Conservation (phyloP, 1,140 invertebrate species). For the Lerema accius region DNA sequence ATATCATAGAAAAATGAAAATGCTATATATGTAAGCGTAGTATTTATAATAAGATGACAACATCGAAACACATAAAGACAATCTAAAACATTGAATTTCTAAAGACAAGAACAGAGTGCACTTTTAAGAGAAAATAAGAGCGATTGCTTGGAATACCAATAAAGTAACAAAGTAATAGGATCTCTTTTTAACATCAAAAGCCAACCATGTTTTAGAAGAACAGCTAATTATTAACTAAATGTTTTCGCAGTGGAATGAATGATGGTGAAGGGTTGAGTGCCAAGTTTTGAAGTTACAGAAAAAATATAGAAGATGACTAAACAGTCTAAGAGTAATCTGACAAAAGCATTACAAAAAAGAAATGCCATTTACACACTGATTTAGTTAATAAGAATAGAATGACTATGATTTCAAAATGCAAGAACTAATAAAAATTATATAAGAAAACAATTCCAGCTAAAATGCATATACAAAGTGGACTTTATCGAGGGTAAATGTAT, state of each 20-base stretch:
- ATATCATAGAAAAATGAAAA: too few relatives aligned
- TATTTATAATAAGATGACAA: conserved; percentile 9
- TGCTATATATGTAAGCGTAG: neutral
- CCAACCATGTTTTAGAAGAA: conserved; percentile 21
- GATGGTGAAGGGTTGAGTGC: conserved; percentile 18
- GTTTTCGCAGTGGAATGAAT: conserved; percentile 8
- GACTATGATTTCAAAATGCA: conserved; percentile 45
- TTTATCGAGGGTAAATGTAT: conserved; percentile 66
- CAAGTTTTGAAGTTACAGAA: conserved; percentile 11
- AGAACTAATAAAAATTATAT: conserved; percentile 48
- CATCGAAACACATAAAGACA: neutral
- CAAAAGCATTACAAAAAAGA: conserved; percentile 21
- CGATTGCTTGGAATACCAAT: conserved; percentile 3
- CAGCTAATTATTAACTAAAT: conserved; percentile 21
- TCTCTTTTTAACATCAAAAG: conserved; percentile 20
- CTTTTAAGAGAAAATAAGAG: conserved; percentile 5
- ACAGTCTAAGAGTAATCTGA: conserved; percentile 15
- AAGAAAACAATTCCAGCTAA: conserved; percentile 60
- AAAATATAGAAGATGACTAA: conserved; percentile 24
- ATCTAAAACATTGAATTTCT: conserved; percentile 9
- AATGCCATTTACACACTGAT: conserved; percentile 35
- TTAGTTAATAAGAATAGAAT: conserved; percentile 14
- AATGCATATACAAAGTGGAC: conserved; percentile 68
- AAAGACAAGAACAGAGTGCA: conserved; percentile 23
- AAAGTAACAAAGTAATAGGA: neutral